Conservation (phyloP, 2,888 invertebrate species). For the Ryuthela nishihirai region DNA sequence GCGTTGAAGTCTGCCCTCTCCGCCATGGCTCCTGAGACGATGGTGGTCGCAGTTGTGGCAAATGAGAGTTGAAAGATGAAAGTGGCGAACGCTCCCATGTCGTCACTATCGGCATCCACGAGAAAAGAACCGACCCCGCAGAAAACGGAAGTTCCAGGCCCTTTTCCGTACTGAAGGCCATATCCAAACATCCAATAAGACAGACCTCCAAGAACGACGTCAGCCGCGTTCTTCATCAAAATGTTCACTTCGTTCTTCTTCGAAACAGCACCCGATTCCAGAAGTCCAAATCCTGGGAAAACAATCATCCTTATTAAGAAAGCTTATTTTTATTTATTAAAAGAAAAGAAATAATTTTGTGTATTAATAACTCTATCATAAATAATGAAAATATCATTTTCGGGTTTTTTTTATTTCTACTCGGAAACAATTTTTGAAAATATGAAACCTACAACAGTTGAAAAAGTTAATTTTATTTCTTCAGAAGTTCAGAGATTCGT, state of each 20-base stretch:
- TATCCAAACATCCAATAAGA: constrained; percentile 43
- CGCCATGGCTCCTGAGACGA: constrained; percentile 43
- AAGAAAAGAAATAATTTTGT: too few species aligned
- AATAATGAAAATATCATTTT: too few species aligned
- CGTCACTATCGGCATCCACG: constrained; percentile 47
- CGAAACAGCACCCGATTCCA: constrained; percentile 43
- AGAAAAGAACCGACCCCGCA: constrained; percentile 52
- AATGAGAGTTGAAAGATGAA: constrained; percentile 61
- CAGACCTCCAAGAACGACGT: constrained; percentile 42
- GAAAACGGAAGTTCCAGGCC: constrained; percentile 48
- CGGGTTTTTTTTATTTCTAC: too few species aligned
- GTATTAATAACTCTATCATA: too few species aligned
- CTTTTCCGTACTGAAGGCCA: constrained; percentile 46
- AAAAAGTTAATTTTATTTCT: too few species aligned
- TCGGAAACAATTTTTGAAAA: too few species aligned
- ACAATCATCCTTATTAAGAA: background rate
- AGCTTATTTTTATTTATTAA: too few species aligned
- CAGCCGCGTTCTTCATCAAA: constrained; percentile 43
- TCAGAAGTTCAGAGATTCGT: too few species aligned
- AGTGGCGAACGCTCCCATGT: constrained; percentile 49
- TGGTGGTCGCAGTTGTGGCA: constrained; percentile 70
- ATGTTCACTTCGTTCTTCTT: constrained; percentile 44
- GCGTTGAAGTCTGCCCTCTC: constrained; percentile 41
- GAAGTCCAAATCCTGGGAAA: constrained; percentile 39
- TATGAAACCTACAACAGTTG: too few species aligned